Conservation (phyloP, 2,113 vertebrate genomes). For the Climacteris rufus region DNA sequence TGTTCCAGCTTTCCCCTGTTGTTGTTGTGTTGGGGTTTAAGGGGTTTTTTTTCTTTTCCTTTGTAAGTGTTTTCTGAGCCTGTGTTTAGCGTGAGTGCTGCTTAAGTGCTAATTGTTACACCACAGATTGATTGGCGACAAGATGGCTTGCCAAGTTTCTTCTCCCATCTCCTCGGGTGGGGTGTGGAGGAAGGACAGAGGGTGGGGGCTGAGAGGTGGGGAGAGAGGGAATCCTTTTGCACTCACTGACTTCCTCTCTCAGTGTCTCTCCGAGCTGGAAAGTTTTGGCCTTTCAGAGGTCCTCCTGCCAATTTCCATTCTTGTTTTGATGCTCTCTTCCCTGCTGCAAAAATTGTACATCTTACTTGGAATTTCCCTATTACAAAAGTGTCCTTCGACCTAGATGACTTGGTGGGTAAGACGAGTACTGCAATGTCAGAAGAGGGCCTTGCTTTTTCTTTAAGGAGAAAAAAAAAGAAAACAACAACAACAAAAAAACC, state of each 20-base stretch:
- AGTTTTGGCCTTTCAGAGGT: not conserved
- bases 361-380: not conserved
- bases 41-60: not conserved
- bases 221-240: constrained; percentile 69
- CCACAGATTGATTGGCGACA: constrained; percentile 84
- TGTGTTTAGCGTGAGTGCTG: constrained; percentile 76
- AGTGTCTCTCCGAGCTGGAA: constrained; percentile 21
- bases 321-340: not conserved
- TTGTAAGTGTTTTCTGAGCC: constrained; percentile 72
- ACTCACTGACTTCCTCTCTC: constrained; percentile 36
- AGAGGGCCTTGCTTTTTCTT: not conserved
- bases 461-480: not conserved
- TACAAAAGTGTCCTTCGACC: not conserved
- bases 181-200: constrained; percentile 33
- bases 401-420: not conserved
- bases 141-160: constrained; percentile 79
- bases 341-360: not conserved
- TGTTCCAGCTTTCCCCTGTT: constrained; percentile 70
- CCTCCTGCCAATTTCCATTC: not conserved
- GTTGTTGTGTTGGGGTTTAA: constrained; percentile 43
- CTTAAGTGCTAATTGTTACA: constrained; percentile 86
- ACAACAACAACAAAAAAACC: fast-evolving
- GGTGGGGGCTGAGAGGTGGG: not conserved
- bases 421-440: not conserved
- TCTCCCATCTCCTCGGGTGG: constrained; percentile 52